These are phyloP conservation scores for Holacanthus passer DNA, from an alignment of 2,113 vertebrate genomes.

Conservation along the genomic window DNA sequence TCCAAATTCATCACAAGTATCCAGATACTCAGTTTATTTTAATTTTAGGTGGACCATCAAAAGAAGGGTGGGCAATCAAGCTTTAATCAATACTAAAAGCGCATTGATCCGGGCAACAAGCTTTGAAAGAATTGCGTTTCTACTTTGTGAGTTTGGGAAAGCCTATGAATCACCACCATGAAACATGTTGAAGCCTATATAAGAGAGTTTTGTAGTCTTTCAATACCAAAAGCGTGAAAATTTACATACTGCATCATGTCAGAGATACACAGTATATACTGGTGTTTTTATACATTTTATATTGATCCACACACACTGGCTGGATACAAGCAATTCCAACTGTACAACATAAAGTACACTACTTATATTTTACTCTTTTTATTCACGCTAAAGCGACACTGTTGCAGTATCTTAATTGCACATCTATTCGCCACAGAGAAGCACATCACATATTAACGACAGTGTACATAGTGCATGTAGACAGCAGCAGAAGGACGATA, in stretches of 20 bases:
- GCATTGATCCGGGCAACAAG: neutral
- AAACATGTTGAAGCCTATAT: neutral
- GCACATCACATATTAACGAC: conserved; percentile 73
- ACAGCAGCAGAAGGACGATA: conserved; percentile 79
- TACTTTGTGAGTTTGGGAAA: neutral
- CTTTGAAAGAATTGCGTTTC: neutral
- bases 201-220: neutral
- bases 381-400: conserved; percentile 42
- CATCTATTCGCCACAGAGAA: conserved; percentile 67
- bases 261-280: neutral
- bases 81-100: too few species aligned
- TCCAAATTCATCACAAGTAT: neutral
- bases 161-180: neutral
- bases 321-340: neutral
- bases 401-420: conserved; percentile 69
- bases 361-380: conserved; percentile 58
- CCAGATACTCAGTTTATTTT: neutral
- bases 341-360: conserved; percentile 44
- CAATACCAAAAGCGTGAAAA: neutral
- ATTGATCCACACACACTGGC: neutral
- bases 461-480: conserved; percentile 75
- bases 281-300: neutral
- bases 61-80: neutral
- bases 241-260: neutral
- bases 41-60: neutral